Conservation (phyloP, 2,888 invertebrate species). For the Hetaerina titia region DNA sequence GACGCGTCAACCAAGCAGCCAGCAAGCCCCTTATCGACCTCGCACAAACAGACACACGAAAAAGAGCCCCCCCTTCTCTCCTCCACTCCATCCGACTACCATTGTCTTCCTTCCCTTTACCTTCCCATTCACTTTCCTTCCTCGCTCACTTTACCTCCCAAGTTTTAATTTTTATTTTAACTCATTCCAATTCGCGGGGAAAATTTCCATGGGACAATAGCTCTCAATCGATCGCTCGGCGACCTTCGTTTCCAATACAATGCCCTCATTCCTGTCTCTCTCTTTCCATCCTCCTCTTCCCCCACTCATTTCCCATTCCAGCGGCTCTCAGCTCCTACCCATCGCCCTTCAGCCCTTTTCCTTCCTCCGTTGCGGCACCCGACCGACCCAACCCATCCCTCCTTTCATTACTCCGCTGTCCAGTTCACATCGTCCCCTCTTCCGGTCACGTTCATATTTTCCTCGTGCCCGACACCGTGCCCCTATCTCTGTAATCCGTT, state of each 20-base stretch:
- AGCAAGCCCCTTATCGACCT: neutral
- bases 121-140: neutral
- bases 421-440: neutral
- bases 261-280: neutral
- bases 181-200: neutral
- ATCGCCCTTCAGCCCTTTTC: neutral
- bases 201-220: neutral
- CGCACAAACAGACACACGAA: no score
- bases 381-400: neutral
- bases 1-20: neutral
- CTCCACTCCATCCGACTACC: neutral
- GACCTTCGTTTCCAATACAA: conserved; percentile 4
- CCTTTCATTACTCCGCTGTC: neutral
- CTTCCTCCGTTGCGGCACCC: neutral
- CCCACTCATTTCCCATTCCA: neutral
- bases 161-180: neutral
- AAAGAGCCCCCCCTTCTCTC: neutral
- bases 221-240: neutral
- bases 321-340: neutral
- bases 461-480: neutral
- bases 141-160: neutral
- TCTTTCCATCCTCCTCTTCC: neutral
- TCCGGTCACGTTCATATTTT: neutral
- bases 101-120: neutral
- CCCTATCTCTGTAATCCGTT: neutral